Evolutionary conservation across 2,888 invertebrate species (phyloP).

Genomic region (Barypeithes pellucidus): DNA sequence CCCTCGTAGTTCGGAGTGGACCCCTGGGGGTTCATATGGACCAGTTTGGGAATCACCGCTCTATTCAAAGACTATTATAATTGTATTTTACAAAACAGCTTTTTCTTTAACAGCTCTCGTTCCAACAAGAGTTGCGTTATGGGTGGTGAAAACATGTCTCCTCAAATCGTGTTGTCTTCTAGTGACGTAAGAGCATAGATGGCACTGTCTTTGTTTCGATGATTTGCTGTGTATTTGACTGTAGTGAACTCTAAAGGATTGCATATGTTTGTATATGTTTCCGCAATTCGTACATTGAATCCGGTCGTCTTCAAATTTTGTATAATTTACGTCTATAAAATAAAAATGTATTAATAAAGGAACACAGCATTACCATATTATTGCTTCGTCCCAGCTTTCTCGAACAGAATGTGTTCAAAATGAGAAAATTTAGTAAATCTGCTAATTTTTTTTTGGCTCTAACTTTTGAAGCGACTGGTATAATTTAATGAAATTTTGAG

Average conservation of each 20-base stretch:
- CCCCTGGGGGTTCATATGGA: too few relatives aligned
- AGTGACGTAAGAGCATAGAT: not conserved
- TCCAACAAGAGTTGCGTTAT: not conserved
- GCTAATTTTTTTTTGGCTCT: too few relatives aligned
- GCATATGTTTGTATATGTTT: slow-evolving; percentile 6
- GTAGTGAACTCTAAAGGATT: slow-evolving; percentile 13
- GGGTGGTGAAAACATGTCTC: not conserved
- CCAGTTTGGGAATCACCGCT: too few relatives aligned
- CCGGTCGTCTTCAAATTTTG: slow-evolving; percentile 5
- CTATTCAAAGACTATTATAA: too few relatives aligned
- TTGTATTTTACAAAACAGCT: not conserved
- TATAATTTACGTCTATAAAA: not conserved
- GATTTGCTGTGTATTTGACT: slow-evolving; percentile 13
- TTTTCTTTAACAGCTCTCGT: not conserved
- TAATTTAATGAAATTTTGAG: too few relatives aligned
- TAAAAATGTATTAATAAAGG: not conserved
- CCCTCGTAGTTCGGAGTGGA: too few relatives aligned
- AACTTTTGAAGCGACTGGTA: too few relatives aligned
- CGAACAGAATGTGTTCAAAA: not conserved
- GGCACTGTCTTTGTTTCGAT: not conserved
- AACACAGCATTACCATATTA: not conserved
- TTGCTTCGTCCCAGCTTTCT: not conserved
- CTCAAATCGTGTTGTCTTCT: slow-evolving; percentile 8
- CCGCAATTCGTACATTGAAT: slow-evolving; percentile 2
- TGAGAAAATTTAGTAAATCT: too few relatives aligned